Conservation (phyloP, 2,888 invertebrate genomes). For the Amphipoea lucens region DNA sequence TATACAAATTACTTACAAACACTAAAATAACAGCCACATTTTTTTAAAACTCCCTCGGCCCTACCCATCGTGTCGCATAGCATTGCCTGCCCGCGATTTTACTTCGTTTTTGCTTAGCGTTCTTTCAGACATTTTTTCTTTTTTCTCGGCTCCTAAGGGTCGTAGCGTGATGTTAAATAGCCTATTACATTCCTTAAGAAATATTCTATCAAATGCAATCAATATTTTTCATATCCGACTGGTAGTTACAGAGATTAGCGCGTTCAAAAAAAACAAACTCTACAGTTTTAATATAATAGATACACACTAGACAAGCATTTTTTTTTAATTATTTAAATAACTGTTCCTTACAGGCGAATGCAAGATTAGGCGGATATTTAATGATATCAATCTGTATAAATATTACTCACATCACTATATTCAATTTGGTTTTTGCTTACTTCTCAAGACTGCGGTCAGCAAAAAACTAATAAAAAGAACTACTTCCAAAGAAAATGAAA, state of each 20-base stretch:
- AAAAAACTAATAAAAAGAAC: background rate
- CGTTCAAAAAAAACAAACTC: no score
- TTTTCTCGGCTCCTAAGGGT: background rate
- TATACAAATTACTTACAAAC: no score
- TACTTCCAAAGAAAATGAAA: background rate
- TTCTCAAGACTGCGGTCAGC: background rate
- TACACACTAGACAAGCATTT: background rate
- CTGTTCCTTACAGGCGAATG: background rate
- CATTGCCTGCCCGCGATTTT: no score
- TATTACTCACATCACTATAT: background rate
- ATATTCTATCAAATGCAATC: background rate
- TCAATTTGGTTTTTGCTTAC: no score
- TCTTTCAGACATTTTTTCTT: no score
- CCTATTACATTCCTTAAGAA: background rate
- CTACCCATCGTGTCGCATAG: no score
- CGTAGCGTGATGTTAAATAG: background rate
- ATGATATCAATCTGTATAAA: background rate
- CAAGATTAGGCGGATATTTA: no score
- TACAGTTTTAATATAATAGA: no score
- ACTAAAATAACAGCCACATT: background rate
- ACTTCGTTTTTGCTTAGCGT: no score
- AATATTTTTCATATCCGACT: no score
- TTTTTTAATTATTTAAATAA: background rate
- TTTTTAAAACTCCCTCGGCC: no score
- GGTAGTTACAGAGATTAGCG: no score